Percentiles rank a stretch among this genome's conserved stretches.
These are phyloP conservation scores for Poecile montanus DNA, from an alignment of 2,797 vertebrate genomes.

Conservation along the genomic window DNA sequence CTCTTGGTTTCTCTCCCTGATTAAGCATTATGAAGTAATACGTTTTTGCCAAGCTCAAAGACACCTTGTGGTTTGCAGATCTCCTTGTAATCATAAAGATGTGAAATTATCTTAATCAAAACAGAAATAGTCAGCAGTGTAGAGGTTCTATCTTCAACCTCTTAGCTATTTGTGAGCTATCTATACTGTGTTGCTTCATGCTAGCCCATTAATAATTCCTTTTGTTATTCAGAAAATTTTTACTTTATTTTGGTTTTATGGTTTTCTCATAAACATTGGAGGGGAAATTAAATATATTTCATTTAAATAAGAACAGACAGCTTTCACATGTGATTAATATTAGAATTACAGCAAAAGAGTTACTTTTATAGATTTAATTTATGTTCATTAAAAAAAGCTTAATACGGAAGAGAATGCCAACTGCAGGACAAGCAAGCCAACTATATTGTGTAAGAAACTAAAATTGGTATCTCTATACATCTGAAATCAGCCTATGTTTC, in stretches of 20 bases:
- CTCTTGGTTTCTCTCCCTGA: background rate
- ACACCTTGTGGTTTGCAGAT: slow-evolving; percentile 3
- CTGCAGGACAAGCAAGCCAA: background rate
- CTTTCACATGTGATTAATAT: background rate
- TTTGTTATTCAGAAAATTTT: slow-evolving; percentile 12
- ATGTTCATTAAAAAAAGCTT: background rate
- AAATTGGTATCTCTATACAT: background rate
- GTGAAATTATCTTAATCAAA: slow-evolving; percentile 56
- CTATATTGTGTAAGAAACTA: background rate
- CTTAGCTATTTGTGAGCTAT: background rate
- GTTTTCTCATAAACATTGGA: background rate
- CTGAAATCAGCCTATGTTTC: background rate
- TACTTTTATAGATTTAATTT: background rate
- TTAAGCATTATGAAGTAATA: background rate
- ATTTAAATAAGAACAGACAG: slow-evolving; percentile 24
- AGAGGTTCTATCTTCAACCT: background rate
- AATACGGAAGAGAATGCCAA: background rate
- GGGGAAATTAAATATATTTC: background rate
- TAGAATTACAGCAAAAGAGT: background rate
- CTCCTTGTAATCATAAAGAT: slow-evolving; percentile 7
- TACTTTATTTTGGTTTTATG: slow-evolving; percentile 32
- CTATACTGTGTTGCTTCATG: background rate
- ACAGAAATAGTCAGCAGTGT: background rate
- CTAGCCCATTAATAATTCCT: background rate
- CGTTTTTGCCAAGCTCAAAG: background rate